Percentiles rank a stretch among this genome's conserved stretches.
Conservation (phyloP, 2,797 vertebrate species). For the Apodemus agrarius region DNA sequence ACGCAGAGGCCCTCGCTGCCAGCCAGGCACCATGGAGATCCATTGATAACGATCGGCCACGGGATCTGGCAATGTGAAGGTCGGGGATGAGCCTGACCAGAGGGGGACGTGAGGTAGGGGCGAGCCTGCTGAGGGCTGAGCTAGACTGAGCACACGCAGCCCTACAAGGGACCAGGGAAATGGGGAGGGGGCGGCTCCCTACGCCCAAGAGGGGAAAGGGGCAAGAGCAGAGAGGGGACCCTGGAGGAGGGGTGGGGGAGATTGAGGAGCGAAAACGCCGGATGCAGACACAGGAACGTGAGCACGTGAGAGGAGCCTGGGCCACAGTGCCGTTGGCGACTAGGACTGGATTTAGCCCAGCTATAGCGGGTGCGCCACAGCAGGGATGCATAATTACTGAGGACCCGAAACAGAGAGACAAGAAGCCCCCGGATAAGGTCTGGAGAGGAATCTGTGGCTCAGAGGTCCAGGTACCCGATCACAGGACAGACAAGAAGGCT, state of each 20-base stretch:
- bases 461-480: not conserved
- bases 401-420: not conserved
- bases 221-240: not conserved
- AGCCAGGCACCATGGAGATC: not conserved
- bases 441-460: not conserved
- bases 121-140: not conserved
- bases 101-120: not conserved
- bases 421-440: too few relatives aligned
- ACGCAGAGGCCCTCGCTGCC: rapidly evolving
- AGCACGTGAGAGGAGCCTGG: not conserved
- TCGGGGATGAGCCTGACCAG: not conserved
- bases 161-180: not conserved
- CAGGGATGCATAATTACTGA: not conserved
- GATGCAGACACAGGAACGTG: not conserved
- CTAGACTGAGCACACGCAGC: not conserved
- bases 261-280: not conserved
- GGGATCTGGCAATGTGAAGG: not conserved
- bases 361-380: not conserved
- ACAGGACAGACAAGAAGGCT: not conserved
- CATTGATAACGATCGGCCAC: rapidly evolving
- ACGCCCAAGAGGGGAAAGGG: not conserved
- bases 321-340: not conserved
- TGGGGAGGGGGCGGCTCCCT: not conserved
- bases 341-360: not conserved
- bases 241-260: not conserved